Conservation (phyloP, 2,113 vertebrate genomes). For the Phyllopteryx taeniolatus region DNA sequence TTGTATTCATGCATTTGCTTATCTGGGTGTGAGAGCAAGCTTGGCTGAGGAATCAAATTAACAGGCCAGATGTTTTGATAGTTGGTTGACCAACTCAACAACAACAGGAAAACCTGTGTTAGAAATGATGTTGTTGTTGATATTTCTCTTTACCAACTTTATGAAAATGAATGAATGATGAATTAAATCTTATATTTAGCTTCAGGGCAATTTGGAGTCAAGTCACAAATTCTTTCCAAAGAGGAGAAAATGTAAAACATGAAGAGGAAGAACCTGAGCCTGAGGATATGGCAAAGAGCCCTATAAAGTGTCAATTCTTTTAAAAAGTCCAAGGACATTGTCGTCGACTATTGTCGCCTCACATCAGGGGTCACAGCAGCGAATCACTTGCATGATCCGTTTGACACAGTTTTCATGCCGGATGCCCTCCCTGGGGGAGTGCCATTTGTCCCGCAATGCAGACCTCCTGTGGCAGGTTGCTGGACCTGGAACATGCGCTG, state of each 20-base stretch:
- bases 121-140: conserved; percentile 16
- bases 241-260: conserved; percentile 15
- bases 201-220: conserved; percentile 35
- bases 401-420: neutral
- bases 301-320: conserved; percentile 49
- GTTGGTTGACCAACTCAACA: conserved; percentile 22
- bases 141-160: conserved; percentile 16
- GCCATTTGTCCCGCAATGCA: neutral
- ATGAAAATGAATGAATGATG: neutral
- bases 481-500: no score
- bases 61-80: conserved; percentile 34
- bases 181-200: conserved; percentile 20
- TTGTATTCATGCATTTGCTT: conserved; percentile 3
- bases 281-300: conserved; percentile 37
- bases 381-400: neutral
- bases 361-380: neutral
- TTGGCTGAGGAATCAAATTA: conserved; percentile 11
- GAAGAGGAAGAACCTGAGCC: conserved; percentile 20
- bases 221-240: conserved; percentile 36
- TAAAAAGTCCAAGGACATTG: neutral
- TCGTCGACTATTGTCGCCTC: neutral
- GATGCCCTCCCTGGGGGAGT: neutral
- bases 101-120: conserved; percentile 10
- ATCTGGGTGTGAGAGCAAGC: conserved; percentile 1
- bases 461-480: neutral